Conservation (phyloP, 2,113 vertebrate genomes). For the Chaetura pelagica region DNA sequence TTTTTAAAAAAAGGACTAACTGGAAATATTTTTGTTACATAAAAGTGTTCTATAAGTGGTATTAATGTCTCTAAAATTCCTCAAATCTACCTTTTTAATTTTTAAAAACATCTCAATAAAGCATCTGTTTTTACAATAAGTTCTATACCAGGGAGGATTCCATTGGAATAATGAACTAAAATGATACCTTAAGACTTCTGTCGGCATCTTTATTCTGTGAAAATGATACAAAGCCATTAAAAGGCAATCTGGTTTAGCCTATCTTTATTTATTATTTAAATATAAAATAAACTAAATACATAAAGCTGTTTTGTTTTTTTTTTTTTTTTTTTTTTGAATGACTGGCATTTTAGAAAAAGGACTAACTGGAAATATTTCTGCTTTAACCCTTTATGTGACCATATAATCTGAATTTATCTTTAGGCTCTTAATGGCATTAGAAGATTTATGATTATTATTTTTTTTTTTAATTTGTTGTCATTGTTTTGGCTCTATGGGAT, state of each 20-base stretch:
- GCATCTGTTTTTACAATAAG: background rate
- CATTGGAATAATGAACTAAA: background rate
- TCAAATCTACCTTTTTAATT: background rate
- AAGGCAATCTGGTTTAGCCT: background rate
- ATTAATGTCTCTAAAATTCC: background rate
- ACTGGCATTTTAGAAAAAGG: background rate
- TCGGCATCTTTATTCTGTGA: background rate
- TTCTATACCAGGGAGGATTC: background rate
- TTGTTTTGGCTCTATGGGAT: background rate
- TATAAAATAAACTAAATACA: background rate
- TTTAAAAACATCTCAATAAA: background rate
- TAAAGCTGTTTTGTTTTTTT: no score
- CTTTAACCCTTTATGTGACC: background rate
- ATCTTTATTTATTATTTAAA: background rate
- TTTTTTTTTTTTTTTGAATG: background rate
- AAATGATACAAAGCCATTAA: background rate
- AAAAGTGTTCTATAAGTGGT: background rate
- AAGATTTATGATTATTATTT: no score
- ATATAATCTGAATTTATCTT: background rate
- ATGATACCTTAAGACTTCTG: accelerated
- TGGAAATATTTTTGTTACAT: background rate
- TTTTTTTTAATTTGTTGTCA: background rate
- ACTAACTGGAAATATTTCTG: background rate
- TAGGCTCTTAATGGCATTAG: background rate
- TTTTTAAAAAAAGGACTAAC: background rate